These are phyloP conservation scores for Recurvirostra avosetta DNA, from an alignment of 2,113 vertebrate genomes.

Conservation along the genomic window DNA sequence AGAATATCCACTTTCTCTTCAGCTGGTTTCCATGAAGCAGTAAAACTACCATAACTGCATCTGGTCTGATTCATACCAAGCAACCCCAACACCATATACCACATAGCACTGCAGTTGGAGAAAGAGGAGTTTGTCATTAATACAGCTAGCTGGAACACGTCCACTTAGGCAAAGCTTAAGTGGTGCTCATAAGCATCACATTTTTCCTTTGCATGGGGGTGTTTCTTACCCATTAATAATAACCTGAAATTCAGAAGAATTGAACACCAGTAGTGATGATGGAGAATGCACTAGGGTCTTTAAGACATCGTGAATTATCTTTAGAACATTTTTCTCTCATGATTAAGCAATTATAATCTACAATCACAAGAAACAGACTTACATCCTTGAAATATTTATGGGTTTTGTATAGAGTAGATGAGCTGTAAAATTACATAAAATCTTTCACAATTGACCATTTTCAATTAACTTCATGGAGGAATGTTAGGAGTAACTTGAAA, in stretches of 20 bases:
- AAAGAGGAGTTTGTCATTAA: not conserved
- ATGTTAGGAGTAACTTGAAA: not conserved
- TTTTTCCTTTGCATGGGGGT: not conserved
- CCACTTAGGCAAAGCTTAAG: not conserved
- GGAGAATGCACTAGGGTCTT: not conserved
- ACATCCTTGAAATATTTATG: constrained; percentile 13
- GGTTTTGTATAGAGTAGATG: not conserved
- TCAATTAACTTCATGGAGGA: not conserved
- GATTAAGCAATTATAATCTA: not conserved
- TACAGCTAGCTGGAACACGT: not conserved
- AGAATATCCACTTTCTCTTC: not conserved
- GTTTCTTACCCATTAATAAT: not conserved
- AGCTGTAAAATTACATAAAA: constrained; percentile 20
- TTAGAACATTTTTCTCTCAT: not conserved
- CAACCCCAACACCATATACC: not conserved
- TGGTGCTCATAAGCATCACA: not conserved
- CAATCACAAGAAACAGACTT: not conserved
- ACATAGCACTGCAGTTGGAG: accelerated
- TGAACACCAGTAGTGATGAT: not conserved
- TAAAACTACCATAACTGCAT: not conserved
- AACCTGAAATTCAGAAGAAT: not conserved
- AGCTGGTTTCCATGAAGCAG: not conserved
- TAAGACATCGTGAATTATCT: constrained; percentile 3
- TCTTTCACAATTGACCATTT: constrained; percentile 19
- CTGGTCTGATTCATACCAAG: not conserved